A percentile compares a stretch with the other conserved stretches of the same genome.
These are phyloP conservation scores for Sylvicapra grimmia DNA, from an alignment of 2,113 vertebrate species.

Conservation along the genomic window DNA sequence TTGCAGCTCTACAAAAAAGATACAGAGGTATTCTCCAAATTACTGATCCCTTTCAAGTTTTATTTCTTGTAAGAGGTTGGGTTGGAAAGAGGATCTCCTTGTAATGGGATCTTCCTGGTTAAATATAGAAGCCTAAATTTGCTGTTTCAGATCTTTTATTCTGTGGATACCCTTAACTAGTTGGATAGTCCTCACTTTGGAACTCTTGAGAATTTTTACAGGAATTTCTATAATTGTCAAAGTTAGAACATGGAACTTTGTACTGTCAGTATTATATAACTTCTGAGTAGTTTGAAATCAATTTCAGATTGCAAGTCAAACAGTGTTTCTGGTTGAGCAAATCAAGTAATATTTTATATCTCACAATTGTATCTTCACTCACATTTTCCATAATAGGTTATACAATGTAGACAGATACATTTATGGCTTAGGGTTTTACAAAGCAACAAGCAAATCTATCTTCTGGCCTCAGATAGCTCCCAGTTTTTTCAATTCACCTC, in stretches of 20 bases:
- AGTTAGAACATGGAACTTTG: not conserved
- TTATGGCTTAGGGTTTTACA: not conserved
- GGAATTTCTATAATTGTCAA: not conserved
- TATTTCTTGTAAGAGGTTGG: not conserved
- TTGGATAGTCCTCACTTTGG: not conserved
- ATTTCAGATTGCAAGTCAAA: not conserved
- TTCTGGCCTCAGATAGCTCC: not conserved
- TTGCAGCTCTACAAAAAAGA: not conserved
- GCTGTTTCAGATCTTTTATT: not conserved
- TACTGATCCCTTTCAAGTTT: conserved; percentile 36
- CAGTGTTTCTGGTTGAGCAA: not conserved
- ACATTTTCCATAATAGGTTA: not conserved
- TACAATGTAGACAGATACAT: not conserved
- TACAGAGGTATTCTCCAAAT: not conserved
- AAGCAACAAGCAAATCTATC: not conserved
- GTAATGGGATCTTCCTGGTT: conserved; percentile 37
- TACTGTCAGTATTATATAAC: not conserved
- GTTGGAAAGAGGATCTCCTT: conserved; percentile 39
- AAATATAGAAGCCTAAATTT: conserved; percentile 38
- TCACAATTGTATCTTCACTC: not conserved
- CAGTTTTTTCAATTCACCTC: not conserved
- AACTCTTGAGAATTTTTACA: not conserved
- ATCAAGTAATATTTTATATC: not conserved
- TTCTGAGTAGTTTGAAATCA: not conserved
- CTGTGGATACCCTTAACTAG: not conserved